Conservation (phyloP, 1,140 invertebrate genomes). For the Drosophila funebris region DNA sequence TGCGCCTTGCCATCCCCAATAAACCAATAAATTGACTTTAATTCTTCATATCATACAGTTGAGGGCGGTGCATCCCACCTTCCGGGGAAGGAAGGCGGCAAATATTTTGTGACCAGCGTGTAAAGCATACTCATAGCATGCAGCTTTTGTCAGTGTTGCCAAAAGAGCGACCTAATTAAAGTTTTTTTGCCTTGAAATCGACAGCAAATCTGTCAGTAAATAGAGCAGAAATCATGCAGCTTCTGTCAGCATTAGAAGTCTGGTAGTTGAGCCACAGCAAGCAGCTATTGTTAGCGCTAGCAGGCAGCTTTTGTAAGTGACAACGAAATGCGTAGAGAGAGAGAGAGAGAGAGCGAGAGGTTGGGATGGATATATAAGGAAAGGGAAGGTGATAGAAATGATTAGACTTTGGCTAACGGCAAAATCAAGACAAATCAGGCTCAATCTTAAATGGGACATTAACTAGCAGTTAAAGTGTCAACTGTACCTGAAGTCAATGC, state of each 20-base stretch:
- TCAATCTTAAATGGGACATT: conserved; percentile 58
- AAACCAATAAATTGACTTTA: neutral
- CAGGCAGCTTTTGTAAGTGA: neutral
- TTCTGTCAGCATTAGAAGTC: neutral
- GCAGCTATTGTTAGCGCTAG: conserved; percentile 1
- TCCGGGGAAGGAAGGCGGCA: no score
- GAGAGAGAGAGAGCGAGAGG: neutral
- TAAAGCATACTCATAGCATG: neutral
- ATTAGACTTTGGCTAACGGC: neutral
- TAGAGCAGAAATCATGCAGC: neutral
- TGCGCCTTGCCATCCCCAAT: neutral
- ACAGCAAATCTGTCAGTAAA: neutral
- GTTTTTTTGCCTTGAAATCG: no score
- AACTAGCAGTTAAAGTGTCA: conserved; percentile 74
- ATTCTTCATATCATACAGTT: no score
- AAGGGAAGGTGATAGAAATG: neutral
- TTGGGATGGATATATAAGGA: neutral
- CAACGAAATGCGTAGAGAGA: neutral
- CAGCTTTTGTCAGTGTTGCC: neutral
- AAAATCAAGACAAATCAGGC: conserved; percentile 20
- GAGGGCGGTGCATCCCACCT: no score
- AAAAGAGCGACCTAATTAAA: no score
- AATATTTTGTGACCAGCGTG: neutral
- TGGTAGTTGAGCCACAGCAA: neutral
- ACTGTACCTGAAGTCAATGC: conserved; percentile 60